These are phyloP conservation scores for Smutsia temminckii DNA, from an alignment of 2,797 vertebrate genomes.

Conservation along the genomic window DNA sequence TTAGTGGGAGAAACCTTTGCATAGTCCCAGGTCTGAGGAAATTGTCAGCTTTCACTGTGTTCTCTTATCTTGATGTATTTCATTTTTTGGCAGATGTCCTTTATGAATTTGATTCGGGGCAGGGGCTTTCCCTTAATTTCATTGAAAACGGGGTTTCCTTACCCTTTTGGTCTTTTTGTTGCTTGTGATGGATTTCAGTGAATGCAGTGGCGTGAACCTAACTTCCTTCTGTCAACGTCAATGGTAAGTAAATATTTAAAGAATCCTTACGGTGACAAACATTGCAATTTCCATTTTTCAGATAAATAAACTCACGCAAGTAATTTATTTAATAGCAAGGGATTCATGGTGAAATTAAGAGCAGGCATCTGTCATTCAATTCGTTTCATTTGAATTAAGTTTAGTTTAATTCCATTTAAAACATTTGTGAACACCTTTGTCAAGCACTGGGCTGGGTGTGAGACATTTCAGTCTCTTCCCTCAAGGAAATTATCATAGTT, in stretches of 20 bases:
- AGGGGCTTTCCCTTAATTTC: background rate
- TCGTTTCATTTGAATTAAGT: background rate
- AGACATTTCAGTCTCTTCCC: background rate
- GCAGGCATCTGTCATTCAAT: background rate
- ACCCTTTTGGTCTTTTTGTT: background rate
- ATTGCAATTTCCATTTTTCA: background rate
- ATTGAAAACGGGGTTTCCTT: background rate
- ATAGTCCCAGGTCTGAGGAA: background rate
- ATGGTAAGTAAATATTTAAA: background rate
- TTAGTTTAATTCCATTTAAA: background rate
- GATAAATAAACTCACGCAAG: background rate
- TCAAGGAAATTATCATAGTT: background rate
- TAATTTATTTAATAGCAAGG: constrained; percentile 1
- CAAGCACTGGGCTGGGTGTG: background rate
- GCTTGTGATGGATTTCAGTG: background rate
- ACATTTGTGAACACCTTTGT: background rate
- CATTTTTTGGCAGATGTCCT: background rate
- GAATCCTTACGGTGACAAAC: background rate
- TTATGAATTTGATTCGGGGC: background rate
- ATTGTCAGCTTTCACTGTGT: background rate
- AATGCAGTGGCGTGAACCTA: background rate
- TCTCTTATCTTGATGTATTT: background rate
- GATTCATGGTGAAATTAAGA: constrained; percentile 21
- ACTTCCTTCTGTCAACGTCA: background rate
- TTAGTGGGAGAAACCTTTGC: background rate